phyloP scores from a whole-genome alignment of 2,113 vertebrate species.

The Antennarius striatus region DNA sequence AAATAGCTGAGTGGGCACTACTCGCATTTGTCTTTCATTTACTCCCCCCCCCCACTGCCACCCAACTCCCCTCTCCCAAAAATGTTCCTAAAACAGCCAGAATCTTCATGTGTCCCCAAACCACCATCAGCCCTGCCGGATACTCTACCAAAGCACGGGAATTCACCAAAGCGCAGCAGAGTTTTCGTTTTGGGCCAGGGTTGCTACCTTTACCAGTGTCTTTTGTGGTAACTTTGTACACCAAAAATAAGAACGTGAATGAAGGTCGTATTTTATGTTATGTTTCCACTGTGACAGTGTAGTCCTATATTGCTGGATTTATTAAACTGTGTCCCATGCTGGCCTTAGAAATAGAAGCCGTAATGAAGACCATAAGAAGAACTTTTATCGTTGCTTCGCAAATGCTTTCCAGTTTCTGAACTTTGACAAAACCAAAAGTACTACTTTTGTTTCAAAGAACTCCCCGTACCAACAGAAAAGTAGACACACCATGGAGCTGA shows the following conservation, averaged over 20 bases:
- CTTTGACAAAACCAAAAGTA: slow-evolving; percentile 41
- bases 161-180: slow-evolving; percentile 62
- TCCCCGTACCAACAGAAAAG: slow-evolving; percentile 38
- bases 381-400: no score
- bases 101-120: slow-evolving; percentile 81
- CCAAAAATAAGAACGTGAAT: slow-evolving; percentile 23
- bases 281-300: slow-evolving; percentile 38
- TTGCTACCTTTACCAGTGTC: slow-evolving; percentile 29
- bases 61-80: slow-evolving; percentile 47
- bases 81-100: slow-evolving; percentile 77
- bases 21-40: slow-evolving; percentile 85
- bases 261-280: slow-evolving; percentile 23
- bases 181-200: slow-evolving; percentile 6
- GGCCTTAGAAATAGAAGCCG: slow-evolving; percentile 32
- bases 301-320: slow-evolving; percentile 15
- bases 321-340: slow-evolving; percentile 25
- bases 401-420: slow-evolving; percentile 28
- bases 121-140: slow-evolving; percentile 57
- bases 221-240: slow-evolving; percentile 32
- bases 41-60: slow-evolving; percentile 52
- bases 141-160: slow-evolving; percentile 70
- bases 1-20: slow-evolving; percentile 87
- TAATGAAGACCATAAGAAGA: background rate
- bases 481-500: slow-evolving; percentile 36
- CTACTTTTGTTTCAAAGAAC: slow-evolving; percentile 44